Percentiles rank a stretch among this genome's conserved stretches.
These are phyloP conservation scores for Astreopora myriophthalma DNA, from an alignment of 64 coral and sea anemone species.

Conservation along the genomic window DNA sequence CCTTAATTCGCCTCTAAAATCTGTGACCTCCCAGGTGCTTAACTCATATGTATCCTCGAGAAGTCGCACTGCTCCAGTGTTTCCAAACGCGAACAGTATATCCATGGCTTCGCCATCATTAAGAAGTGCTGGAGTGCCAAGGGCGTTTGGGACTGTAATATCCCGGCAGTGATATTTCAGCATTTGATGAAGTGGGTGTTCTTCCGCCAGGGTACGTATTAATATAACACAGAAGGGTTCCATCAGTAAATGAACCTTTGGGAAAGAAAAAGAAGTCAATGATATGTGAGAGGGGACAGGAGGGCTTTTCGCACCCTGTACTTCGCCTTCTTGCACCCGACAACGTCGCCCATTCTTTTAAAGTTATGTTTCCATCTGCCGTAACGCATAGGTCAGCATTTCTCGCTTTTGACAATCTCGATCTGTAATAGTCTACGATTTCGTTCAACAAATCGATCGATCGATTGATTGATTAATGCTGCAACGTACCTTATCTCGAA, in stretches of 20 bases:
- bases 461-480: too few relatives aligned
- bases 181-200: constrained; percentile 45
- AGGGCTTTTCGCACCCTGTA: background rate
- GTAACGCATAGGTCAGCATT: background rate
- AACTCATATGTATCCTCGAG: background rate
- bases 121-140: constrained; percentile 39
- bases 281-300: background rate
- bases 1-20: constrained; percentile 57
- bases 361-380: background rate
- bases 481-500: too few relatives aligned
- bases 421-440: background rate
- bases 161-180: constrained; percentile 68
- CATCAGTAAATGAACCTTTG: constrained; percentile 34
- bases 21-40: constrained; percentile 48
- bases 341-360: background rate
- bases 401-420: background rate
- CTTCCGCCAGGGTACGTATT: constrained; percentile 24
- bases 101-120: background rate
- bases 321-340: background rate
- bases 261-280: background rate
- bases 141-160: constrained; percentile 27
- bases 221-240: constrained; percentile 61
- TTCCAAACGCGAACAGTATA: constrained; percentile 54
- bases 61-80: constrained; percentile 23
- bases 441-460: background rate